phyloP scores from a whole-genome alignment of 2,113 vertebrate species.

The Datnioides undecimradiatus region DNA sequence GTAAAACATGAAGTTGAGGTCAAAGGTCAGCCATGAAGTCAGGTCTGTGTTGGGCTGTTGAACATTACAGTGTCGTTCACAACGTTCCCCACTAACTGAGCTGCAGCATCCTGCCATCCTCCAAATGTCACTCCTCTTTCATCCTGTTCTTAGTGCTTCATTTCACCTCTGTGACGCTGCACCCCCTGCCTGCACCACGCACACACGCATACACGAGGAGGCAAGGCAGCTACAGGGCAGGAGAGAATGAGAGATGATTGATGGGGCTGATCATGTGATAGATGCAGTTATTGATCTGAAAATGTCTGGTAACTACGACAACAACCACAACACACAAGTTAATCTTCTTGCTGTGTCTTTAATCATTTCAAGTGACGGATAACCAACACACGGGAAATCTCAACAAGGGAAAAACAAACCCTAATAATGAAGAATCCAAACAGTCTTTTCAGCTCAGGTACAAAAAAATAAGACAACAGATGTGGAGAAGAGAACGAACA shows the following conservation, averaged over 20 bases:
- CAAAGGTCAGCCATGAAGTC: not conserved
- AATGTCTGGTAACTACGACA: constrained; percentile 14
- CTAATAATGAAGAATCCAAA: constrained; percentile 35
- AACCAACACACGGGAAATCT: constrained; percentile 41
- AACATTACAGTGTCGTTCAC: not conserved
- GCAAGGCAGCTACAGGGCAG: constrained; percentile 18
- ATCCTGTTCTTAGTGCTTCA: constrained; percentile 44
- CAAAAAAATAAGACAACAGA: constrained; percentile 46
- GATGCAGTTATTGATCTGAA: constrained; percentile 36
- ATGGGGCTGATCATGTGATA: constrained; percentile 13
- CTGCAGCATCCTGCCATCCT: constrained; percentile 24
- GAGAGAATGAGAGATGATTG: constrained; percentile 23
- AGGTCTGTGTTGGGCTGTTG: not conserved
- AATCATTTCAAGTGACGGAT: constrained; percentile 60
- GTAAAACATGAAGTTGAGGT: not conserved
- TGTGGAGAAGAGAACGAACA: constrained; percentile 30
- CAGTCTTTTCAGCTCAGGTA: constrained; percentile 55
- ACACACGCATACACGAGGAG: constrained; percentile 11
- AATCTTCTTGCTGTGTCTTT: constrained; percentile 61
- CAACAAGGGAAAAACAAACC: constrained; percentile 22
- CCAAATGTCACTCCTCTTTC: constrained; percentile 71
- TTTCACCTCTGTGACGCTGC: constrained; percentile 46
- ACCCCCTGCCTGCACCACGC: not conserved
- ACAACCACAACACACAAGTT: constrained; percentile 33
- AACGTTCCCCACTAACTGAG: constrained; percentile 8